These are phyloP conservation scores for Tupaia chinensis DNA, from an alignment of 2,113 vertebrate genomes.

Conservation along the genomic window DNA sequence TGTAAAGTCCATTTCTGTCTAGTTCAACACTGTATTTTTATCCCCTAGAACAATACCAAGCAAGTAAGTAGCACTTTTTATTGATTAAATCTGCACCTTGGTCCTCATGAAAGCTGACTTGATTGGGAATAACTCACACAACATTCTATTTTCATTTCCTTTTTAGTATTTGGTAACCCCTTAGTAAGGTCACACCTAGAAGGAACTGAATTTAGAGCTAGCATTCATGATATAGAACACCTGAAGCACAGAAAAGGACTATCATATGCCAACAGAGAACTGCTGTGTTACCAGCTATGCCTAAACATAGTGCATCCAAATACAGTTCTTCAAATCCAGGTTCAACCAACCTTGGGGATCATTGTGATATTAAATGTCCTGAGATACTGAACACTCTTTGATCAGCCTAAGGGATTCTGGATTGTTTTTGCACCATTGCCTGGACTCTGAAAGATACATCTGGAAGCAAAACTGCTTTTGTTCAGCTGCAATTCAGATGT, in stretches of 20 bases:
- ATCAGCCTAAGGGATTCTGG: not conserved
- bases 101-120: not conserved
- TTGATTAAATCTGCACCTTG: not conserved
- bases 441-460: not conserved
- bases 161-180: not conserved
- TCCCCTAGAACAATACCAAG: not conserved
- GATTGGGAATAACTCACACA: not conserved
- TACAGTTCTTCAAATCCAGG: not conserved
- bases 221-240: not conserved
- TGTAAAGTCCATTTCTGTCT: not conserved
- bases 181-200: not conserved
- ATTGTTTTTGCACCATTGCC: not conserved
- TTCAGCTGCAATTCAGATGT: not conserved
- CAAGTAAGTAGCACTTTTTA: not conserved
- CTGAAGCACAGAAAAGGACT: not conserved
- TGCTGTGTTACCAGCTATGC: not conserved
- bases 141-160: not conserved
- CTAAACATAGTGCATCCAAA: not conserved
- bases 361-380: not conserved
- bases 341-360: not conserved
- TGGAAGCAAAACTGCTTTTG: not conserved
- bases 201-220: slow-evolving; percentile 18
- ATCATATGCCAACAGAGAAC: not conserved
- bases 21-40: not conserved
- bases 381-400: not conserved